Base-by-base conservation (phyloP, 2,797 vertebrate genomes). In the Enteromius treurensis region DNA sequence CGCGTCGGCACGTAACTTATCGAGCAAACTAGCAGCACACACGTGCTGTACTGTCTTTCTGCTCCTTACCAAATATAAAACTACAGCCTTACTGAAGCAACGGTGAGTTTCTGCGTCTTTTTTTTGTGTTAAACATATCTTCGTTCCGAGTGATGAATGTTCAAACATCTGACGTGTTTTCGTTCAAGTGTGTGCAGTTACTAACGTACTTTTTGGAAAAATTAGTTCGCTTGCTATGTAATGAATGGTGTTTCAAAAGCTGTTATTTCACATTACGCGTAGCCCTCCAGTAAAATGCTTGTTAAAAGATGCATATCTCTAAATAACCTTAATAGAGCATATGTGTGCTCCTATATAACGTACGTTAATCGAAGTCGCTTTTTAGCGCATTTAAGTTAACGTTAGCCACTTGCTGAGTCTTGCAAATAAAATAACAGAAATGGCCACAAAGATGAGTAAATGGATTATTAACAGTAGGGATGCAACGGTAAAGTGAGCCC, bases 381-480 rank as follows among this genome's bases (percentile, higher is more conserved):
- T 40, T 42, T 21, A 47, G 5, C 40, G 55, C 58, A 5, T 26
- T 26, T 26, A 26, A 26, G 26, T 32, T 14, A 64, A 3, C 29
- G 32, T 62, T 29, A 64, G 26, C 21, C 21, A 17, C 1, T 64
- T 81, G 70, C 80, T 81, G 80, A 81, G 4, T 81, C 58, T 26
- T 15, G 37, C 73, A 26, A 3, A 51, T 23, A 3, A 10, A 32
- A 23, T 19, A 37, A 62, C 1, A 17, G 0, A 80, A 80, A 47
- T 60, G 5, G 17, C 34, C 11, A 62, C 26, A 51, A 19, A 32
- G 13, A 64, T 37, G 5, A 15, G 3, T 32, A 32, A 70, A n/a
- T 37, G 4, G 5, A 3, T 32, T 37, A 26, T 26, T 26, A 26
- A 26, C 26, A 26, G 26, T 26, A 26, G 26, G 26, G 26, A 26